phyloP scores from a whole-genome alignment of 2,113 vertebrate species.

The Gymnorhina tibicen region DNA sequence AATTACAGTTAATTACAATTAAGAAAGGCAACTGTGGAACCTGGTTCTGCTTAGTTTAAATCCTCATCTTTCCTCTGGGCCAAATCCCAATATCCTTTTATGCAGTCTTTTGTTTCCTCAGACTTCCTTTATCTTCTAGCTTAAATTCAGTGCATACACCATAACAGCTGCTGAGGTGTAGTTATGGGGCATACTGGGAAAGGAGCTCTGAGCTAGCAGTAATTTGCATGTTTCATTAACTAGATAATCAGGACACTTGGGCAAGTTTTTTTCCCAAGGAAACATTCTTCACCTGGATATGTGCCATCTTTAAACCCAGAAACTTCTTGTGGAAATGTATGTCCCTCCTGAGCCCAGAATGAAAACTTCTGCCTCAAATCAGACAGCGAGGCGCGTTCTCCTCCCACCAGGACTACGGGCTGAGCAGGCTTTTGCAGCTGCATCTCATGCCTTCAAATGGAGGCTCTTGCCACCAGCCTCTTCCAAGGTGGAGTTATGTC shows the following conservation, averaged over 20 bases:
- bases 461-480: not conserved
- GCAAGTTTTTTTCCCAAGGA: not conserved
- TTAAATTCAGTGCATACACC: not conserved
- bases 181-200: not conserved
- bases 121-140: not conserved
- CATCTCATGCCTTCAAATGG: not conserved
- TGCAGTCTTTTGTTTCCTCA: not conserved
- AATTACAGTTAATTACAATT: not conserved
- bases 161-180: constrained; percentile 5
- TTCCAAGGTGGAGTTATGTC: not conserved
- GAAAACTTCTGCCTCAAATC: not conserved
- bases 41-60: not conserved
- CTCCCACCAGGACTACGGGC: not conserved
- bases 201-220: constrained; percentile 28
- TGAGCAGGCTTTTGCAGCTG: not conserved
- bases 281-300: constrained; percentile 4
- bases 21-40: not conserved
- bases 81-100: not conserved
- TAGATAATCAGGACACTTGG: constrained; percentile 36
- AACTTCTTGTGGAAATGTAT: not conserved
- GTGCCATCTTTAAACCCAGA: not conserved
- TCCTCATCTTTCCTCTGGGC: not conserved
- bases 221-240: constrained; percentile 53
- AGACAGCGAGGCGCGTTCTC: rapidly evolving
- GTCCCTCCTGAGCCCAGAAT: not conserved